These are phyloP conservation scores for Thumatha senex DNA, from an alignment of 2,888 invertebrate species.

Conservation along the genomic window DNA sequence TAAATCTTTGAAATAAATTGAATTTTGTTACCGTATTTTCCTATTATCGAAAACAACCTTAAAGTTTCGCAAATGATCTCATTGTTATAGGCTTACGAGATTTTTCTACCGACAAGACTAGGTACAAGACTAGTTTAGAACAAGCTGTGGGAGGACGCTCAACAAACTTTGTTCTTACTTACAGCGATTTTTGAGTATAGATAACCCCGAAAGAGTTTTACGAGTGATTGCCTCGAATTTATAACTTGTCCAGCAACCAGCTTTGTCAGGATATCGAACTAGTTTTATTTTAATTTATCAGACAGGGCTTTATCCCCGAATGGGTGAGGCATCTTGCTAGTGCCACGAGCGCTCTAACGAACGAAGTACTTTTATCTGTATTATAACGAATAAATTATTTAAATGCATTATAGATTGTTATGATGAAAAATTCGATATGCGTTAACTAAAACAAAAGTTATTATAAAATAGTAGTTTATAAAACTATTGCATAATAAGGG, in stretches of 20 bases:
- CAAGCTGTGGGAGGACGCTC: constrained; percentile 33
- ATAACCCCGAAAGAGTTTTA: constrained; percentile 60
- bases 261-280: constrained; percentile 36
- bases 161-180: constrained; percentile 53
- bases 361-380: no score
- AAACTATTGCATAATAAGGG: no score
- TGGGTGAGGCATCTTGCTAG: no score
- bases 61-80: constrained; percentile 21
- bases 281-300: constrained; percentile 21
- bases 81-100: constrained; percentile 23
- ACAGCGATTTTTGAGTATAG: constrained; percentile 55
- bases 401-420: no score
- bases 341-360: no score
- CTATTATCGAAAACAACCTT: constrained; percentile 12
- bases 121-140: constrained; percentile 25
- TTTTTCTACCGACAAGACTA: constrained; percentile 22
- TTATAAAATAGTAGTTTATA: no score
- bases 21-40: constrained; percentile 9
- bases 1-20: constrained; percentile 13
- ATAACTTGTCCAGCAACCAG: constrained; percentile 37
- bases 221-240: constrained; percentile 60
- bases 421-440: no score
- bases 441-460: no score
- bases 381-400: no score
- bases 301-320: no score